Evolutionary conservation across 2,113 vertebrate genomes (phyloP).

Genomic region (Morphnarchus princeps): DNA sequence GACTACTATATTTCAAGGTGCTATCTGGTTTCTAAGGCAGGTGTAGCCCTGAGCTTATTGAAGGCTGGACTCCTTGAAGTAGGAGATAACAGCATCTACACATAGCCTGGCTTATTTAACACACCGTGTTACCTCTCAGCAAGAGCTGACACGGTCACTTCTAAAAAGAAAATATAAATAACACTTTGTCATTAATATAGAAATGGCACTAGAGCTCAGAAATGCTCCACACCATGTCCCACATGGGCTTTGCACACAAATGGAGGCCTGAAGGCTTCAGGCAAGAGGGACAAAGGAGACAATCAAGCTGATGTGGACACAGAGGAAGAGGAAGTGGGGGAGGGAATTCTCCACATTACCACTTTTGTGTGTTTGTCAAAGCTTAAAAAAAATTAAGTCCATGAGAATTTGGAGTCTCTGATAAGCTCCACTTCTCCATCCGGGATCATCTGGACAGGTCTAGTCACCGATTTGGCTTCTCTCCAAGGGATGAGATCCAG

Average conservation of each 20-base stretch:
- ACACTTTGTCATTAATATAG: constrained; percentile 70
- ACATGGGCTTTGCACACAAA: constrained; percentile 64
- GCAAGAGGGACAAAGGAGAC: constrained; percentile 52
- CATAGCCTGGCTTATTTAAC: constrained; percentile 65
- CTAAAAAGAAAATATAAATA: constrained; percentile 78
- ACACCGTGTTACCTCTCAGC: constrained; percentile 59
- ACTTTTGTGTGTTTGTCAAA: constrained; percentile 76
- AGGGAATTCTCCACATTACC: constrained; percentile 77
- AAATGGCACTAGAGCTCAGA: constrained; percentile 68
- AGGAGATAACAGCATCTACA: constrained; percentile 67
- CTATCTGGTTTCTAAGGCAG: constrained; percentile 80
- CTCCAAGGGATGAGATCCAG: constrained; percentile 60
- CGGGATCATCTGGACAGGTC: constrained; percentile 61
- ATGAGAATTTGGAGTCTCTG: constrained; percentile 65
- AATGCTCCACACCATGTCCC: constrained; percentile 62
- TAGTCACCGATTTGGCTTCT: constrained; percentile 61
- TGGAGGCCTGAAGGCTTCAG: constrained; percentile 58
- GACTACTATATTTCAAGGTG: constrained; percentile 72
- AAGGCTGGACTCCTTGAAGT: constrained; percentile 69
- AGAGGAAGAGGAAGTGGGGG: constrained; percentile 18
- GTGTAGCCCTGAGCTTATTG: constrained; percentile 77
- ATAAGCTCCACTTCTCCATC: constrained; percentile 55
- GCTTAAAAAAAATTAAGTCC: constrained; percentile 68
- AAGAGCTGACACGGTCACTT: constrained; percentile 62
- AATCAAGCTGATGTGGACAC: constrained; percentile 32